A percentile compares a stretch with the other conserved stretches of the same genome.
Evolutionary conservation across 2,888 invertebrate species (phyloP).

Genomic region (Laspeyria flexula): DNA sequence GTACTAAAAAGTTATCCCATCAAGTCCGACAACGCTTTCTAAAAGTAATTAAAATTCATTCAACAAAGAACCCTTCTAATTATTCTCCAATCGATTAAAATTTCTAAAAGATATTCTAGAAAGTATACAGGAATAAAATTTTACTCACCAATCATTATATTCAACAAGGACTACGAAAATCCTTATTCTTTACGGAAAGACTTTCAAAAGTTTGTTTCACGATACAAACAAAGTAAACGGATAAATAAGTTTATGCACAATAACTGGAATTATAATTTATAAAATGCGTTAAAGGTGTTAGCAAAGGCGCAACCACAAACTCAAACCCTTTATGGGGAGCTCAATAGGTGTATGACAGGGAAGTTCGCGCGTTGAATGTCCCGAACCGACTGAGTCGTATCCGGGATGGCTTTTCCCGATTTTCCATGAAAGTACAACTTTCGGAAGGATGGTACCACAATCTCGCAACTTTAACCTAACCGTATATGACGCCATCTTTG

Average conservation of each 20-base stretch:
- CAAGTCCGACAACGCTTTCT: neutral
- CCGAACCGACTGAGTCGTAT: constrained; percentile 77
- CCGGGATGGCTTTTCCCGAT: constrained; percentile 75
- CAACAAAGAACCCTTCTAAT: neutral
- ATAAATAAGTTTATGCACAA: constrained; percentile 6
- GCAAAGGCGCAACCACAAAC: constrained; percentile 30
- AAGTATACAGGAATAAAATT: constrained; percentile 19
- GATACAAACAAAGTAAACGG: constrained; percentile 19
- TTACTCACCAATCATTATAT: constrained; percentile 81
- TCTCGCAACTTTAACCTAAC: constrained; percentile 20
- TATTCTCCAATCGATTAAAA: neutral
- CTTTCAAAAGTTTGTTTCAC: constrained; percentile 65
- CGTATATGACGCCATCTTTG: constrained; percentile 29
- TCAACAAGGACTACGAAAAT: constrained; percentile 63
- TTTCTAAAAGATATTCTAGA: neutral
- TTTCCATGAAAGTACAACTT: constrained; percentile 56
- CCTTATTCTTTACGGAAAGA: constrained; percentile 63
- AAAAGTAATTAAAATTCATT: neutral
- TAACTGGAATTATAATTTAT: neutral
- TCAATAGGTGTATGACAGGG: constrained; percentile 37
- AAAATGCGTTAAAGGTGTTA: neutral
- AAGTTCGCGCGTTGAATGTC: constrained; percentile 69
- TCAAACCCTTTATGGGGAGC: constrained; percentile 35
- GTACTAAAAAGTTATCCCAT: neutral
- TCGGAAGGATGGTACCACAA: constrained; percentile 40